A percentile compares a stretch with the other conserved stretches of the same genome.
phyloP scores from a whole-genome alignment of 2,113 vertebrate species.

The Mormoops blainvillei region DNA sequence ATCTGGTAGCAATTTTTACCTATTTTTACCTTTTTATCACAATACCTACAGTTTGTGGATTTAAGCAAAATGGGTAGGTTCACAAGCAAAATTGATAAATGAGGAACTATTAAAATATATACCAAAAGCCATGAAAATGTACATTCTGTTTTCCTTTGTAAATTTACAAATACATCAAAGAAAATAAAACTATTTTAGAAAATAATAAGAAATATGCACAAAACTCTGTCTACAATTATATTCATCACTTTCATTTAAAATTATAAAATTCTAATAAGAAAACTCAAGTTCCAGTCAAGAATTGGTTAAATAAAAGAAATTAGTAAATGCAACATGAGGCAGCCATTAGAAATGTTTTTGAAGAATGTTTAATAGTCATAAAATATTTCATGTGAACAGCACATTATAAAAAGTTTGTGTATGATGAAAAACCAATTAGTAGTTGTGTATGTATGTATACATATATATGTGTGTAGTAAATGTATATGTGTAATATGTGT shows the following conservation, averaged over 20 bases:
- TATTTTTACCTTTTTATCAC: background rate
- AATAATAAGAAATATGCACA: background rate
- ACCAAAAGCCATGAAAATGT: background rate
- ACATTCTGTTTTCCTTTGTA: background rate
- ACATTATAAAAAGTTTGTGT: background rate
- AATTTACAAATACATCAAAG: background rate
- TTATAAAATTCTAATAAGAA: background rate
- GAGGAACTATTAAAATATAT: background rate
- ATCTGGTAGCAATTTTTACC: background rate
- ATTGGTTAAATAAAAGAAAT: background rate
- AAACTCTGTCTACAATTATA: background rate
- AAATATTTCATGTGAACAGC: background rate
- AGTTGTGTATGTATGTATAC: background rate
- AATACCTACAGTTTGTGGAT: background rate
- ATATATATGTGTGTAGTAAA: background rate
- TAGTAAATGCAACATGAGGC: background rate
- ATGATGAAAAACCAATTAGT: background rate
- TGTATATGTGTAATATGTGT: background rate
- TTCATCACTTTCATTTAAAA: conserved; percentile 6
- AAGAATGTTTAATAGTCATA: background rate
- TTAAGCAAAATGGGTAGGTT: background rate
- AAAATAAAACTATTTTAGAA: background rate
- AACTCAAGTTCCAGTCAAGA: background rate
- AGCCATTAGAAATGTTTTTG: background rate
- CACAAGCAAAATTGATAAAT: background rate